Evolutionary conservation across 2,113 vertebrate species (phyloP).

Genomic region (Gobio gobio): DNA sequence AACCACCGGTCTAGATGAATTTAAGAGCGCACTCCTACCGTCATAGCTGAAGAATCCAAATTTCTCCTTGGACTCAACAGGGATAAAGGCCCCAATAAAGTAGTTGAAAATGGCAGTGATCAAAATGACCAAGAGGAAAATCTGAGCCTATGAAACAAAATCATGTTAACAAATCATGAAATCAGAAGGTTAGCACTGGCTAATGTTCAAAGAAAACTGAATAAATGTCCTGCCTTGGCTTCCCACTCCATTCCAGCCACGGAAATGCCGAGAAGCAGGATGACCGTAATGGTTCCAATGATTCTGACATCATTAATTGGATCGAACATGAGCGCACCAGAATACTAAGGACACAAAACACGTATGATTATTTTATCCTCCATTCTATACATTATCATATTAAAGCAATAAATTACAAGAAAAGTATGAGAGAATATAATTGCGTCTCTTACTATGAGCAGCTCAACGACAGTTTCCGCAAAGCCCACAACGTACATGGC

Average conservation of each 20-base stretch:
- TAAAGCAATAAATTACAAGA: neutral
- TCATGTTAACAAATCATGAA: conserved; percentile 11
- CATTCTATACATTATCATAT: neutral
- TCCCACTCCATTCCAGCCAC: conserved; percentile 99
- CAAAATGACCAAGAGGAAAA: conserved; percentile 91
- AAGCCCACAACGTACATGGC: conserved; percentile 99
- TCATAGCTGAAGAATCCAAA: conserved; percentile 91
- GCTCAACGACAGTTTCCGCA: conserved; percentile 92
- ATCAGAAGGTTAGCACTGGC: neutral
- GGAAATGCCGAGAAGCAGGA: conserved; percentile 92
- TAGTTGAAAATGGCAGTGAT: conserved; percentile 90
- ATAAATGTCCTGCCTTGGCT: conserved; percentile 83
- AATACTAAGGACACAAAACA: conserved; percentile 70
- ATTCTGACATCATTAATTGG: conserved; percentile 90
- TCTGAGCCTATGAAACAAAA: conserved; percentile 83
- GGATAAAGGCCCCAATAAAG: conserved; percentile 91
- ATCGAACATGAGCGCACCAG: conserved; percentile 86
- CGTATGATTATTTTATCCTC: neutral
- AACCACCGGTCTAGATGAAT: neutral
- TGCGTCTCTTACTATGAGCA: conserved; percentile 83
- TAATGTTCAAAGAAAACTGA: neutral
- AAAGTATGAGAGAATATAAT: neutral
- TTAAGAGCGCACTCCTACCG: conserved; percentile 70
- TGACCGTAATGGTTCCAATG: conserved; percentile 92
- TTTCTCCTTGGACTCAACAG: conserved; percentile 84